phyloP scores from a whole-genome alignment of 2,888 invertebrate species.

The Drosophila greeni region DNA sequence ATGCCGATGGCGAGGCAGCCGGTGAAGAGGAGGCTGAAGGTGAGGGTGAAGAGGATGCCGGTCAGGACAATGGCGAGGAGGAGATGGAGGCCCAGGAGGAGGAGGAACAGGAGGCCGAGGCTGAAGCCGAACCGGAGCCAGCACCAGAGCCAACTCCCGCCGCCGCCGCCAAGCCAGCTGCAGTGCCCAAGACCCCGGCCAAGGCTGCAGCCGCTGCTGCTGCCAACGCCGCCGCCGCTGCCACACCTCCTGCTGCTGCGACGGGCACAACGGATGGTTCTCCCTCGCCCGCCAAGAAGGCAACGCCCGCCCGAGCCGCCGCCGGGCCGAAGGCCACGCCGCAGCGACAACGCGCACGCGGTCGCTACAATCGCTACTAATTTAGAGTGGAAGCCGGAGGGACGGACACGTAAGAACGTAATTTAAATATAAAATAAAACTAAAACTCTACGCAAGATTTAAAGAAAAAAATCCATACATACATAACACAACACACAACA shows the following conservation, averaged over 20 bases:
- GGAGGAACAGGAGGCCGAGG: conserved; percentile 58
- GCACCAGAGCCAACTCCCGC: conserved; percentile 59
- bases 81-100: conserved; percentile 51
- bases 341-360: conserved; percentile 77
- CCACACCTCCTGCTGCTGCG: conserved; percentile 58
- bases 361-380: conserved; percentile 78
- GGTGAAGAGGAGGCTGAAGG: conserved; percentile 63
- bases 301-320: conserved; percentile 65
- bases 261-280: conserved; percentile 76
- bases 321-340: conserved; percentile 76
- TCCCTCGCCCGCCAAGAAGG: conserved; percentile 79
- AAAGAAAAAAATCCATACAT: background rate
- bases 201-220: conserved; percentile 56
- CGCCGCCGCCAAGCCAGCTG: conserved; percentile 42
- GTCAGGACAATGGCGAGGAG: conserved; percentile 56
- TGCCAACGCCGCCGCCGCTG: conserved; percentile 25
- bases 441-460: conserved; percentile 14
- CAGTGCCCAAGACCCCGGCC: conserved; percentile 59
- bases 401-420: conserved; percentile 12
- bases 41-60: conserved; percentile 56
- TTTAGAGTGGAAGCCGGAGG: conserved; percentile 4
- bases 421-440: conserved; percentile 27
- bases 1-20: conserved; percentile 77
- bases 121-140: conserved; percentile 52
- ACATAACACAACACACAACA: conserved; percentile 3